Evolutionary conservation across 2,797 vertebrate genomes (phyloP).

Genomic region (Pseudotriccus pelzelni): DNA sequence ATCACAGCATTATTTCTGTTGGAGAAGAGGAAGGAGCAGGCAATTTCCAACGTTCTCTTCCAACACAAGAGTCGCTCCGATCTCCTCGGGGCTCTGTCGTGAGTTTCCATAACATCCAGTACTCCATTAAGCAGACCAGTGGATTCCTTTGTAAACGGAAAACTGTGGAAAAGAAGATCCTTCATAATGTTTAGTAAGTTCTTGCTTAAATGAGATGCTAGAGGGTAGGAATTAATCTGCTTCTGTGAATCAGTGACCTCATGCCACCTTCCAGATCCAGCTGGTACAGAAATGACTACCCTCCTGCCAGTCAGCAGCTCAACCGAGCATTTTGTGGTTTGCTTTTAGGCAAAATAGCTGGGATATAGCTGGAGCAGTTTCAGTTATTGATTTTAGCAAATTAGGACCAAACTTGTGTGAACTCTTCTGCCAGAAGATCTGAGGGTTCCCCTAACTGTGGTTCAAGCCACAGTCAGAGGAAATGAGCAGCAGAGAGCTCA

Average conservation of each 20-base stretch:
- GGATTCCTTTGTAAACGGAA: conserved; percentile 44
- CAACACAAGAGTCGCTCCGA: conserved; percentile 58
- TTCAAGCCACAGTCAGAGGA: not conserved
- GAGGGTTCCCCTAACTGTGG: not conserved
- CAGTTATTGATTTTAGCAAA: not conserved
- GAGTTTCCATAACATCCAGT: conserved; percentile 72
- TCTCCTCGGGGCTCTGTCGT: conserved; percentile 62
- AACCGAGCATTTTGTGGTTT: not conserved
- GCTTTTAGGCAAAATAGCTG: not conserved
- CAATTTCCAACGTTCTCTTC: conserved; percentile 39
- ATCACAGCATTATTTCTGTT: conserved; percentile 17
- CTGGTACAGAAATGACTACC: not conserved
- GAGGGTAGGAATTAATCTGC: conserved; percentile 12
- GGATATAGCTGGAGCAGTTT: not conserved
- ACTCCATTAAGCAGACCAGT: conserved; percentile 35
- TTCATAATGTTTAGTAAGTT: conserved; percentile 68
- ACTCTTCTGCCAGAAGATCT: not conserved
- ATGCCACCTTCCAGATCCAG: not conserved
- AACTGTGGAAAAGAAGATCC: conserved; percentile 66
- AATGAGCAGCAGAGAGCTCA: not conserved
- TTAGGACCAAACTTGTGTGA: not conserved
- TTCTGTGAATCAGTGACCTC: not conserved
- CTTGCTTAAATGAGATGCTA: not conserved
- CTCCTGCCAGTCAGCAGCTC: not conserved
- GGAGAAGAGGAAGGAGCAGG: not conserved